Evolutionary conservation across 2,113 vertebrate species (phyloP), one percentile per base, ranked within the genome.

Genomic region (Thomomys bottae): DNA sequence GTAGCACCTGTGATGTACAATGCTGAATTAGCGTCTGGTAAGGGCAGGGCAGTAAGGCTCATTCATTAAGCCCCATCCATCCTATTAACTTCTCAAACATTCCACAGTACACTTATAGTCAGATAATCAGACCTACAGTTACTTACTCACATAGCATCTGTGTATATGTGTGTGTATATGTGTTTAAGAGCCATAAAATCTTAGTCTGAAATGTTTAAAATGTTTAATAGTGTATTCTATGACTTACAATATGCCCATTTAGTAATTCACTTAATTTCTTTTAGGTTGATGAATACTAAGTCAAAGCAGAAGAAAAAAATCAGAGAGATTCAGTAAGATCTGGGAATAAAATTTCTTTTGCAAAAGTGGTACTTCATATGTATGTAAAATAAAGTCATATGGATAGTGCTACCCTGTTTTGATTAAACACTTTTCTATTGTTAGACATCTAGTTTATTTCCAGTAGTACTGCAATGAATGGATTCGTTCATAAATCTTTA

Each of bases 331-430:
- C n/a, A 71, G 8, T 40, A 24, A 90, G 18, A 88, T 3, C 23
- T 78, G 26, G 49, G 5, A 76, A 76, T 78, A 82, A 61, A 72
- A 38, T 75, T 89, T 86, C 2, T 80, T 92, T 79, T 75, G 49
- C 34, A 40, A 77, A 90, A 80, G 34, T n/a, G 57, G 3, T 24
- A 42, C n/a, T 86, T 83, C 32, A 34, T 72, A 54, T 40, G 11
- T 30, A 0, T 24, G 18, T 70, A 40, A 83, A 42, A 73, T 67
- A 36, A 42, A 86, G 12, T 36, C 68, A 21, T 4, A 64, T 64
- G 23, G 18, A 45, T 26, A 7, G 40, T 40, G 3, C 42, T n/a
- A n/a, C n/a, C 6, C 3, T 70, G 15, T 26, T 32, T 49, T 30
- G 11, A 42, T 72, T 78, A 84, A 85, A 82, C 10, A 38, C 34